Conservation (phyloP, 2,113 vertebrate species). For the Carassius auratus region DNA sequence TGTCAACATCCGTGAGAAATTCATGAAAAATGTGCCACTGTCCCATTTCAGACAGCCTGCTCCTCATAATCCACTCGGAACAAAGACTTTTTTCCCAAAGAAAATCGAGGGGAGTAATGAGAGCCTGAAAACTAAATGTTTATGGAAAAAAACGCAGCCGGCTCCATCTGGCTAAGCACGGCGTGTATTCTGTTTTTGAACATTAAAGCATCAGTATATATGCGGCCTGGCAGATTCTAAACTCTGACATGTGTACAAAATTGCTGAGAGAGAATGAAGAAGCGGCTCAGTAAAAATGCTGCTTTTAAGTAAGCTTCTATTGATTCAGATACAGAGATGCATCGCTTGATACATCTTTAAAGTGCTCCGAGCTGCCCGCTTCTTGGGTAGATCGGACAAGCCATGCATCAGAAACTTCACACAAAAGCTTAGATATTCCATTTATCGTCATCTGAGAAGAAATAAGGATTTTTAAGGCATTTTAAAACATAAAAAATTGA, state of each 20-base stretch:
- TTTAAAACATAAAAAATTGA: not conserved
- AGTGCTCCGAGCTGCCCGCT: not conserved
- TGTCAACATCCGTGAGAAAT: conserved; percentile 16
- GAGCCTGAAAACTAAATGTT: conserved; percentile 34
- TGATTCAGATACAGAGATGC: conserved; percentile 6
- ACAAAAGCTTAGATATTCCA: not conserved
- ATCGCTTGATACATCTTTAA: conserved; percentile 7
- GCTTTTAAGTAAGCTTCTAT: conserved; percentile 22
- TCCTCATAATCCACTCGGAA: conserved; percentile 16
- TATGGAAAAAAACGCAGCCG: not conserved
- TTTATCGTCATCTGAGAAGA: not conserved
- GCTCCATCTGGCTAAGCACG: conserved; percentile 7
- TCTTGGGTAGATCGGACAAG: not conserved
- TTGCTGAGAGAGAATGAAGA: not conserved
- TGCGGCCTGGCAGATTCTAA: not conserved
- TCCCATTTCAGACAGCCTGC: conserved; percentile 18
- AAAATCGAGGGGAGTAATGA: conserved; percentile 31
- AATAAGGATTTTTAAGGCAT: not conserved
- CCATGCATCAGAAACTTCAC: not conserved
- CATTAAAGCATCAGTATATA: conserved; percentile 26
- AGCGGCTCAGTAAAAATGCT: not conserved
- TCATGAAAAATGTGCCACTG: conserved; percentile 12
- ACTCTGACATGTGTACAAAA: not conserved
- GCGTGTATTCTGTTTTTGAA: not conserved
- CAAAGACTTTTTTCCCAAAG: not conserved